Percentiles rank a stretch among this genome's conserved stretches.
These are phyloP conservation scores for Philotrypesis tridentata DNA, from an alignment of 1,140 invertebrate genomes.

Conservation along the genomic window DNA sequence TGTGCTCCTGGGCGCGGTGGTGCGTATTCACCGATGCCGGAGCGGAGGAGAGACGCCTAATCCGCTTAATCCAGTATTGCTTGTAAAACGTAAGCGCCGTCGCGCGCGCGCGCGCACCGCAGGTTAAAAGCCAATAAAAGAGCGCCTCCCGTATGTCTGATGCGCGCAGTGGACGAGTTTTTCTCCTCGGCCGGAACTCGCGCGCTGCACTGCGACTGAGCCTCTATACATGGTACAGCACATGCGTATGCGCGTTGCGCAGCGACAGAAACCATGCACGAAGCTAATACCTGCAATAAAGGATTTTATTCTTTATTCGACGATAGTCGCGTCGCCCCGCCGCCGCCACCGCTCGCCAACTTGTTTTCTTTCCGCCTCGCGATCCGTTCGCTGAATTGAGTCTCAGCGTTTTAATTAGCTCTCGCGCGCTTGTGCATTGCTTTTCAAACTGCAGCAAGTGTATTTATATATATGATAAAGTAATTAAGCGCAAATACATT, in stretches of 20 bases:
- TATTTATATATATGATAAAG: background rate
- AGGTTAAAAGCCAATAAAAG: conserved; percentile 19
- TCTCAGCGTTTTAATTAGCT: background rate
- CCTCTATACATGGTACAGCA: no score
- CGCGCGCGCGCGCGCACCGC: no score
- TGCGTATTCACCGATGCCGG: background rate
- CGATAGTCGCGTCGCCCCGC: background rate
- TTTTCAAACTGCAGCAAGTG: background rate
- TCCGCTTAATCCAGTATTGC: conserved; percentile 19
- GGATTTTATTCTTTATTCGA: background rate
- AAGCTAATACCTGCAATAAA: background rate
- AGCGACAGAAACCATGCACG: background rate
- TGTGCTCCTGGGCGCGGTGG: background rate
- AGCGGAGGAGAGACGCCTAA: background rate
- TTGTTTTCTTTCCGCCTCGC: background rate
- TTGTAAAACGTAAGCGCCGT: background rate
- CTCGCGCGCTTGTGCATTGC: no score
- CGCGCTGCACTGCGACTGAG: no score
- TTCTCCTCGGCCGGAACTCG: no score
- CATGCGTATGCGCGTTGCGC: background rate
- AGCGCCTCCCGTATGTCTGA: no score
- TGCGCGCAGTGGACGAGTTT: background rate
- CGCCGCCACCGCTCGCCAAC: no score
- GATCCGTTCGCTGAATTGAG: background rate
- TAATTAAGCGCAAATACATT: background rate